A percentile compares a stretch with the other conserved stretches of the same genome.
phyloP scores from a whole-genome alignment of 2,113 vertebrate genomes.

The Spilogale gracilis region DNA sequence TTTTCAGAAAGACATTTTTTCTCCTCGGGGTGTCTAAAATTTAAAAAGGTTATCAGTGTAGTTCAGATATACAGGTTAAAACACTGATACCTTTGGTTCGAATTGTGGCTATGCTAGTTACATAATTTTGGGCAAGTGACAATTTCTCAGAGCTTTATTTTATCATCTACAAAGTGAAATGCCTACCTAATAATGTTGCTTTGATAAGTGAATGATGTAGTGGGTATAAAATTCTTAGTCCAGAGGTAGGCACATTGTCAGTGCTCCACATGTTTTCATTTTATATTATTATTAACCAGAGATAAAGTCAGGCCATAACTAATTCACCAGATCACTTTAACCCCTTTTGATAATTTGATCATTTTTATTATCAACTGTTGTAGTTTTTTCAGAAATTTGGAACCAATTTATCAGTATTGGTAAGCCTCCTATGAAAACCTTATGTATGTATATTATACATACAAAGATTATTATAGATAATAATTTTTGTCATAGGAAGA shows the following conservation, averaged over 20 bases:
- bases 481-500: neutral
- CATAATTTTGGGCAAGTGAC: neutral
- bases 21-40: neutral
- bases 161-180: neutral
- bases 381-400: neutral
- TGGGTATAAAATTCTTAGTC: neutral
- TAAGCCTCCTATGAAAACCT: neutral
- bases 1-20: neutral
- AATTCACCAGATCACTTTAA: neutral
- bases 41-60: neutral
- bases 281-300: neutral
- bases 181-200: neutral
- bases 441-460: neutral
- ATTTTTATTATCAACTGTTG: neutral
- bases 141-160: neutral
- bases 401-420: neutral
- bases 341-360: neutral
- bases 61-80: neutral
- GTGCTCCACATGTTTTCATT: neutral
- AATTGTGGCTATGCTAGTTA: neutral
- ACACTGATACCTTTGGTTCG: neutral
- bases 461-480: neutral
- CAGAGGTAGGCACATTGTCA: neutral
- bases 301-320: neutral
- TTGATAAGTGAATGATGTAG: neutral